phyloP scores from a whole-genome alignment of 2,888 invertebrate genomes.

The Drosophila lacicola region DNA sequence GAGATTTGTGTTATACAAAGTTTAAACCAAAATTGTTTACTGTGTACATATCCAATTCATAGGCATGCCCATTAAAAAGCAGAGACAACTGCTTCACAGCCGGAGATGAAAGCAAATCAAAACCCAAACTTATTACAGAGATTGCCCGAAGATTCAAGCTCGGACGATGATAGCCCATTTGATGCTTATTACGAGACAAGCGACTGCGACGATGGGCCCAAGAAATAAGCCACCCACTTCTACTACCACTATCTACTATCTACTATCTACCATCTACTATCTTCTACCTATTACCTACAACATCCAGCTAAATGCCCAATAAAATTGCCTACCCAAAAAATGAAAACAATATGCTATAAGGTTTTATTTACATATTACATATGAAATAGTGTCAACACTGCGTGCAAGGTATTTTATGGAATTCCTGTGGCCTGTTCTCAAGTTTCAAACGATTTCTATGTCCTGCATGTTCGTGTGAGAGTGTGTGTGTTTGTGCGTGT shows the following conservation, averaged over 20 bases:
- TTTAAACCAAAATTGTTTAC: conserved; percentile 8
- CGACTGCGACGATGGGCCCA: conserved; percentile 76
- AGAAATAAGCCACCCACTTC: conserved; percentile 57
- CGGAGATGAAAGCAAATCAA: conserved; percentile 19
- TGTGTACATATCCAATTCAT: conserved; percentile 17
- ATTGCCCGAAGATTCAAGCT: conserved; percentile 84
- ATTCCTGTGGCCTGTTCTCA: conserved; percentile 45
- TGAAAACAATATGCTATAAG: conserved; percentile 28
- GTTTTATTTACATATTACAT: conserved; percentile 39
- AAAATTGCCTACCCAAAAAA: conserved; percentile 36
- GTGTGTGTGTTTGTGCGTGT: conserved; percentile 9
- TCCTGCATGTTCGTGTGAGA: conserved; percentile 24
- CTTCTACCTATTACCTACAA: conserved; percentile 33
- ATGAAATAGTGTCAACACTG: conserved; percentile 36
- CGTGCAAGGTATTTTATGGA: conserved; percentile 63
- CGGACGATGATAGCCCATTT: conserved; percentile 84
- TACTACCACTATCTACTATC: conserved; percentile 35
- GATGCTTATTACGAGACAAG: conserved; percentile 83
- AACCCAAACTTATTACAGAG: conserved; percentile 73
- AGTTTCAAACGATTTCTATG: conserved; percentile 26
- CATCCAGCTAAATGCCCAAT: conserved; percentile 31
- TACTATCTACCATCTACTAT: conserved; percentile 14
- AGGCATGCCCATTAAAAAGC: conserved; percentile 47
- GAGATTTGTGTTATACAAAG: no score
- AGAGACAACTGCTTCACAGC: conserved; percentile 23